phyloP scores from a whole-genome alignment of 1,140 invertebrate species.

The Pantala flavescens region DNA sequence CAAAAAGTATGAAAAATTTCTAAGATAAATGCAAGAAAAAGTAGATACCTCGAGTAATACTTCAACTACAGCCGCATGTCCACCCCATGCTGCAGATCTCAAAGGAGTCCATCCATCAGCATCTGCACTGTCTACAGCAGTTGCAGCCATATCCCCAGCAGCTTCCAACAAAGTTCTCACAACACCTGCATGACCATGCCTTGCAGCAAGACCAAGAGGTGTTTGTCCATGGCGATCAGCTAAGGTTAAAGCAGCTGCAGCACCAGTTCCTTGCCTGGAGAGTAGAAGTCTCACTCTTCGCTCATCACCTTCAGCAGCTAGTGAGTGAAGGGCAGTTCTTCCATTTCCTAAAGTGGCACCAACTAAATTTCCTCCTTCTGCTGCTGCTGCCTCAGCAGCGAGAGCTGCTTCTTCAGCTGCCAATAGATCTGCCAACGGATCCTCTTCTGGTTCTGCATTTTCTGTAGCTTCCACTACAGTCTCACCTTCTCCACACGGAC shows the following conservation, averaged over 20 bases:
- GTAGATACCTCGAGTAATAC: background rate
- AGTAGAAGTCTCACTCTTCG: background rate
- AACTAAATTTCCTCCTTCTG: constrained; percentile 22
- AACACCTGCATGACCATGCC: constrained; percentile 64
- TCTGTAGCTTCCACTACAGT: background rate
- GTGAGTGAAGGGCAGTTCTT: constrained; percentile 58
- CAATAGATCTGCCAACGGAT: constrained; percentile 22
- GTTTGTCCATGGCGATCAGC: constrained; percentile 68
- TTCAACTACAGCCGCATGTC: constrained; percentile 38
- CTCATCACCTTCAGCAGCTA: constrained; percentile 62
- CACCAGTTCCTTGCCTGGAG: constrained; percentile 26
- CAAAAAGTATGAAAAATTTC: too few species aligned
- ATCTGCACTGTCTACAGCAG: constrained; percentile 69
- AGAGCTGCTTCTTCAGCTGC: constrained; percentile 37
- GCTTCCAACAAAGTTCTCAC: constrained; percentile 60
- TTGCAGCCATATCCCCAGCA: constrained; percentile 67
- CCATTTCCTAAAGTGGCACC: constrained; percentile 41
- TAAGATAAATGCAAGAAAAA: too few species aligned
- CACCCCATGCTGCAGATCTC: constrained; percentile 76
- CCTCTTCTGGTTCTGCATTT: constrained; percentile 3
- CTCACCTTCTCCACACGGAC: background rate
- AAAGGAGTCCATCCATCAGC: constrained; percentile 52
- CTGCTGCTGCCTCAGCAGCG: constrained; percentile 23
- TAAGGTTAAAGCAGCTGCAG: constrained; percentile 45
- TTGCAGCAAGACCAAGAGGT: constrained; percentile 68